phyloP scores from a whole-genome alignment of 2,888 invertebrate genomes.

The Caenorhabditis angaria region DNA sequence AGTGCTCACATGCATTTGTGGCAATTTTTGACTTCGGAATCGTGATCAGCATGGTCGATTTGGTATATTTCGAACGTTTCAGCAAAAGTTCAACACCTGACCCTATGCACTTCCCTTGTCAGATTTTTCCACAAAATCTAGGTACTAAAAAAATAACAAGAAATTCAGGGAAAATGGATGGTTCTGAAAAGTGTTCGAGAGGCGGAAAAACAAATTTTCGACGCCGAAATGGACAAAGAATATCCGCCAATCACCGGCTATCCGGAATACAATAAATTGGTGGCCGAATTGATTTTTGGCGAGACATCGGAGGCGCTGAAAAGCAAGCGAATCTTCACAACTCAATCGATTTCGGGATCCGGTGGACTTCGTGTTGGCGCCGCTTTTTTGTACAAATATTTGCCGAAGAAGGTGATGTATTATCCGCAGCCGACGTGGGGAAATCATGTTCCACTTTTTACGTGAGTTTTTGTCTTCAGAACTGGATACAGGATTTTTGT shows the following conservation, averaged over 20 bases:
- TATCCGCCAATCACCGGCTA: constrained; percentile 89
- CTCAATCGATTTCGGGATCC: constrained; percentile 93
- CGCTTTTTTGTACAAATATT: constrained; percentile 82
- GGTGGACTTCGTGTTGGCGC: constrained; percentile 91
- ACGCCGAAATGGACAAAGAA: constrained; percentile 86
- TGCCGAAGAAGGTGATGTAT: constrained; percentile 82
- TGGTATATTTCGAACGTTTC: too few relatives aligned
- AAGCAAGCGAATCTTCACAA: constrained; percentile 74
- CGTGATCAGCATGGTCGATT: too few relatives aligned
- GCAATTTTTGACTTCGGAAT: too few relatives aligned
- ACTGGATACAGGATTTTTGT: too few relatives aligned
- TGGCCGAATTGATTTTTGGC: constrained; percentile 86
- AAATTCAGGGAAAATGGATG: constrained; percentile 86
- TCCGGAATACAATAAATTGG: constrained; percentile 84
- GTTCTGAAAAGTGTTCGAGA: constrained; percentile 92
- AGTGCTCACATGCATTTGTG: too few relatives aligned
- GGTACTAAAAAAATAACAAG: background rate
- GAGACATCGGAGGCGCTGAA: constrained; percentile 78
- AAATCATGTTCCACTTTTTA: constrained; percentile 94
- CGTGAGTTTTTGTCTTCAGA: constrained; percentile 74
- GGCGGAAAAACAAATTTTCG: constrained; percentile 84
- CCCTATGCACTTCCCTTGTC: too few relatives aligned
- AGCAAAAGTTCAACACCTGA: too few relatives aligned
- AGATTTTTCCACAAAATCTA: too few relatives aligned
- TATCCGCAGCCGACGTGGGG: constrained; percentile 96